Percentiles rank a stretch among this genome's conserved stretches.
phyloP scores from a whole-genome alignment of 2,113 vertebrate genomes.

The Microcebus tavaratra region DNA sequence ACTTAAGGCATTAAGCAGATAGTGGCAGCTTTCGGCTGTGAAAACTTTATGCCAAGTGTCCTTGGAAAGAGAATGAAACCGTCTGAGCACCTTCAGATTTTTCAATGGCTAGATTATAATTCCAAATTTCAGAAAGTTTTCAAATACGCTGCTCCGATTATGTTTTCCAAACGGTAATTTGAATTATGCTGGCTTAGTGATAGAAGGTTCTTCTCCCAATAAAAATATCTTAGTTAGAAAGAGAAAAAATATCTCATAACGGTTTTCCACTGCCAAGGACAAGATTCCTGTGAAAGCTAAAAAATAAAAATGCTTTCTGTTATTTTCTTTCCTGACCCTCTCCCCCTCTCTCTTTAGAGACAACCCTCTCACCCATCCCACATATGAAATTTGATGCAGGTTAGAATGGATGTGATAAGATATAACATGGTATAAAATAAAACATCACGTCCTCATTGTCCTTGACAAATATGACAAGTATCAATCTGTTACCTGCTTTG shows the following conservation, averaged over 20 bases:
- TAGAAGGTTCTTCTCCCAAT: not conserved
- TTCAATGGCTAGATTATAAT: not conserved
- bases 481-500: not conserved
- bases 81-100: not conserved
- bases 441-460: not conserved
- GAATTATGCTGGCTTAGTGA: slow-evolving; percentile 43
- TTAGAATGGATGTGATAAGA: not conserved
- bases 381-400: not conserved
- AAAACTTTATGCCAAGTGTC: not conserved
- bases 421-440: not conserved
- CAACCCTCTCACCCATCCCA: not conserved
- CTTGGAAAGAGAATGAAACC: slow-evolving; percentile 37
- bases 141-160: not conserved
- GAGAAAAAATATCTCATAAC: not conserved
- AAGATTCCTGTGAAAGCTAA: not conserved
- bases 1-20: slow-evolving; percentile 11
- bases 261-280: not conserved
- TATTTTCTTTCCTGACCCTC: not conserved
- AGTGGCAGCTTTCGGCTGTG: not conserved
- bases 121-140: slow-evolving; percentile 40
- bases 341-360: not conserved
- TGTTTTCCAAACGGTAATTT: slow-evolving; percentile 13
- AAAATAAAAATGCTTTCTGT: not conserved
- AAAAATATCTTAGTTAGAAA: slow-evolving; percentile 41
- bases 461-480: not conserved